Percentiles rank a stretch among this genome's conserved stretches.
Conservation (phyloP, 2,797 vertebrate species). For the Ptychadena robeensis region DNA sequence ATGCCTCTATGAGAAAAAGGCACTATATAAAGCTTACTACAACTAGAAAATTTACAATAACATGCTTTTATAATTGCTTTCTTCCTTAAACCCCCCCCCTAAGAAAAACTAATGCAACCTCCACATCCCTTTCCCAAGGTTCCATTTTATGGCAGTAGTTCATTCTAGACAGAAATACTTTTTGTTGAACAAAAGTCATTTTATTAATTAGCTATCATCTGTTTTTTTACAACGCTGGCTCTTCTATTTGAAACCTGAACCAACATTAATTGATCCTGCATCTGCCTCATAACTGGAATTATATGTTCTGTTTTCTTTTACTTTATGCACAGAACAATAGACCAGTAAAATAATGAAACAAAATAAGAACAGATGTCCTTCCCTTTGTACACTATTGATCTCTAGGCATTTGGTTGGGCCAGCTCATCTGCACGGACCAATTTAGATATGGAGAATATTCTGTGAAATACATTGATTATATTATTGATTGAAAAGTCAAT, state of each 20-base stretch:
- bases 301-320: neutral
- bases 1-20: no score
- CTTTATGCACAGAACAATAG: neutral
- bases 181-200: no score
- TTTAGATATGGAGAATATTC: constrained; percentile 88
- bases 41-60: no score
- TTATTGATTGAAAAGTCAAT: constrained; percentile 88
- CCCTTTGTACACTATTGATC: constrained; percentile 80
- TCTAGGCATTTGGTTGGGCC: constrained; percentile 79
- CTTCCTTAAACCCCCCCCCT: no score
- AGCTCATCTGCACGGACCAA: constrained; percentile 83
- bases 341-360: constrained; percentile 2
- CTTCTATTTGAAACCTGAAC: neutral
- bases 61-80: no score
- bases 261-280: neutral
- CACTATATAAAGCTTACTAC: no score
- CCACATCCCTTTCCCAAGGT: no score
- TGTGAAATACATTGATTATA: constrained; percentile 86
- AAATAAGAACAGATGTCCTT: constrained; percentile 55
- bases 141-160: no score
- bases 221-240: no score
- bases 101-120: no score
- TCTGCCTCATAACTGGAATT: neutral
- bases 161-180: no score
- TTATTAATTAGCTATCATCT: no score